Conservation (phyloP, 2,797 vertebrate genomes). For the Anniella stebbinsi region DNA sequence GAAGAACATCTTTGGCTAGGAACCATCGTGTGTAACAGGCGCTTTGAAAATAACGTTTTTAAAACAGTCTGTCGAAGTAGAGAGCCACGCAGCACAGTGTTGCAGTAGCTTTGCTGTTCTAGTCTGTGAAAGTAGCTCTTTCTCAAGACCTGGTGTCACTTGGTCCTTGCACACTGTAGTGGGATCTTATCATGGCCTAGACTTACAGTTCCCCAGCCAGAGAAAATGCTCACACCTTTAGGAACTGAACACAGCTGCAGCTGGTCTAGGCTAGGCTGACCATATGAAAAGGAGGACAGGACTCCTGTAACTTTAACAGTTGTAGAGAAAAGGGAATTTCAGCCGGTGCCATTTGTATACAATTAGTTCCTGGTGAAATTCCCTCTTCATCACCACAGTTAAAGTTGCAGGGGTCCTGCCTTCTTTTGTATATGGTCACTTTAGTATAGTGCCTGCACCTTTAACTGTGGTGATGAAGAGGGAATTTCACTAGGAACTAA, state of each 20-base stretch:
- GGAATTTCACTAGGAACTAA: too few relatives aligned
- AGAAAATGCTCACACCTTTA: not conserved
- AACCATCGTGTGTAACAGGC: conserved; percentile 45
- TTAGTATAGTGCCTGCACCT: too few relatives aligned
- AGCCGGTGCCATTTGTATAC: too few relatives aligned
- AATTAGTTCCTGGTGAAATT: too few relatives aligned
- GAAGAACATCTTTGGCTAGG: conserved; percentile 54
- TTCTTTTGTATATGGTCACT: too few relatives aligned
- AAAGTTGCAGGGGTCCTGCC: too few relatives aligned
- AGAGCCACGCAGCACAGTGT: conserved; percentile 35
- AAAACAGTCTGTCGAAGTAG: conserved; percentile 43
- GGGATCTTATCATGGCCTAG: not conserved
- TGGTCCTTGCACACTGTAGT: not conserved
- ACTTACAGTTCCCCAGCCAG: not conserved
- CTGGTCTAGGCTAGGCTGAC: not conserved
- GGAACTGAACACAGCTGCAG: not conserved
- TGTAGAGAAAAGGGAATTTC: too few relatives aligned
- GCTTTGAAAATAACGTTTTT: conserved; percentile 51
- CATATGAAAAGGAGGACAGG: too few relatives aligned
- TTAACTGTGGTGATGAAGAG: too few relatives aligned
- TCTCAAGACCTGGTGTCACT: not conserved
- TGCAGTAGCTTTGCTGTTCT: not conserved
- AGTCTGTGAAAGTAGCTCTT: not conserved
- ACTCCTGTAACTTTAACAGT: too few relatives aligned
- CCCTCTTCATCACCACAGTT: too few relatives aligned